These are phyloP conservation scores for Urocitellus parryii DNA, from an alignment of 2,113 vertebrate genomes.

Conservation along the genomic window DNA sequence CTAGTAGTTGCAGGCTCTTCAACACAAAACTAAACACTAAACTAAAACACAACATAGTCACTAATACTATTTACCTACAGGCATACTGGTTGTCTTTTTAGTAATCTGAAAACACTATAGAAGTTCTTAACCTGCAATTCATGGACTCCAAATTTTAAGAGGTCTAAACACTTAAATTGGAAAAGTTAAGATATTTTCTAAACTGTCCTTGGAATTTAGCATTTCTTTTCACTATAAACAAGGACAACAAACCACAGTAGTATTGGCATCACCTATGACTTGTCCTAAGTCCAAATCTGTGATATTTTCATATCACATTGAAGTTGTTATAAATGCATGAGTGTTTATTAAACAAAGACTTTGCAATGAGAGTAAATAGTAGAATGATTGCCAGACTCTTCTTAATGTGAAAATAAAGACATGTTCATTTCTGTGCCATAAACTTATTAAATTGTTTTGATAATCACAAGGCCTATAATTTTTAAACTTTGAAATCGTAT, in stretches of 20 bases:
- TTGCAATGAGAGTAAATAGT: not conserved
- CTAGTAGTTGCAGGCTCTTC: not conserved
- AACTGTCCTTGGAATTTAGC: not conserved
- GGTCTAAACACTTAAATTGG: not conserved
- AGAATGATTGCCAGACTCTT: not conserved
- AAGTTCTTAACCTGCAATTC: not conserved
- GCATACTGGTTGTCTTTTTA: not conserved
- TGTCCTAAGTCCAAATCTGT: not conserved
- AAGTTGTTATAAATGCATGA: not conserved
- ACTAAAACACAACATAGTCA: not conserved
- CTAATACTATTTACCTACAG: not conserved
- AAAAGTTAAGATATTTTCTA: not conserved
- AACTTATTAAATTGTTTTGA: not conserved
- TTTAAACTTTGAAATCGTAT: not conserved
- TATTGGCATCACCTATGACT: not conserved
- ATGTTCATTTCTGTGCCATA: not conserved
- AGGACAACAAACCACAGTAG: not conserved
- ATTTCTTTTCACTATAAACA: not conserved
- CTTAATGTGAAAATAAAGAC: conserved; percentile 15
- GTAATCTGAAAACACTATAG: not conserved
- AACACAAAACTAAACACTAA: not conserved
- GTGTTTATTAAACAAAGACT: not conserved
- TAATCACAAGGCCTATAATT: not conserved
- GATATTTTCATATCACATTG: not conserved
- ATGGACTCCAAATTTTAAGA: not conserved